Evolutionary conservation across 2,888 invertebrate species (phyloP).

Genomic region (Xestia ashworthii): DNA sequence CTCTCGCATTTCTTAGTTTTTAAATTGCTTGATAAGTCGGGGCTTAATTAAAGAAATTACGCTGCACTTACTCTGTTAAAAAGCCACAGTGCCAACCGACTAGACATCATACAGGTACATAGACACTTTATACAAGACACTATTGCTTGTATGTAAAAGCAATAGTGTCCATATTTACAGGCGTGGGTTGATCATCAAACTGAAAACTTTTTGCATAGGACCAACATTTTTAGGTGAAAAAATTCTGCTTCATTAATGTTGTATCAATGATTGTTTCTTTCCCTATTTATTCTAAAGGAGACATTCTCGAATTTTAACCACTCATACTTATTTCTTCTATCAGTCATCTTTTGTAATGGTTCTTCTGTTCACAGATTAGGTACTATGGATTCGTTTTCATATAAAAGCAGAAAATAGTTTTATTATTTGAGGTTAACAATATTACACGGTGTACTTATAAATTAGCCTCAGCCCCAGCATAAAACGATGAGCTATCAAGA

Average conservation of each 20-base stretch:
- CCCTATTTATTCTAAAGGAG: neutral
- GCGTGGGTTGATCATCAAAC: neutral
- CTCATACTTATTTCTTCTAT: too few relatives aligned
- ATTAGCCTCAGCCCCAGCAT: too few relatives aligned
- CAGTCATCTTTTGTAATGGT: neutral
- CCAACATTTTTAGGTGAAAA: too few relatives aligned
- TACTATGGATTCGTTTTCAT: neutral
- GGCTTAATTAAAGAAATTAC: constrained; percentile 75
- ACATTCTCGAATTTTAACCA: neutral
- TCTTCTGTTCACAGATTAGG: neutral
- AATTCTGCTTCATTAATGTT: neutral
- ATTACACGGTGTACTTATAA: too few relatives aligned
- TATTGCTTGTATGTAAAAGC: neutral
- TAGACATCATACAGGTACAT: constrained; percentile 24
- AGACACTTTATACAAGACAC: too few relatives aligned
- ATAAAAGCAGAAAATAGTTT: neutral
- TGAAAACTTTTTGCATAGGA: neutral
- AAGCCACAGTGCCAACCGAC: constrained; percentile 34
- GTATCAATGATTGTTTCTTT: neutral
- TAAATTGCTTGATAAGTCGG: constrained; percentile 73
- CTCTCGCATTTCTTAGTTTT: constrained; percentile 74
- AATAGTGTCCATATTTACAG: neutral
- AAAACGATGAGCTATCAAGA: too few relatives aligned
- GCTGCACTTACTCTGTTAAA: constrained; percentile 62
- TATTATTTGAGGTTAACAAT: neutral